Conservation (phyloP, 2,797 vertebrate species). For the Calcarius lapponicus region DNA sequence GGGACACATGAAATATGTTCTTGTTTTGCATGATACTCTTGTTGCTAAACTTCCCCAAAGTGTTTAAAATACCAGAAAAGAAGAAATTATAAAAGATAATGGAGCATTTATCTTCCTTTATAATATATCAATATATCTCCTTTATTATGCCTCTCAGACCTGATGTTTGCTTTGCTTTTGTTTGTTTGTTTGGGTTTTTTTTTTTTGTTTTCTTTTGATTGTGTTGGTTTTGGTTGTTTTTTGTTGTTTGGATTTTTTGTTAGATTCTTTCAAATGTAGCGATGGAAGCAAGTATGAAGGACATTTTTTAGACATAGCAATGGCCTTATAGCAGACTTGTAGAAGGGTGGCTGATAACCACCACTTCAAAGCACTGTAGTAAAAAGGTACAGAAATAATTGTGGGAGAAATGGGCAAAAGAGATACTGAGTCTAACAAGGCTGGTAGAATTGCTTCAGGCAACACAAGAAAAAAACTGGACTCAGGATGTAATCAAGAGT, state of each 20-base stretch:
- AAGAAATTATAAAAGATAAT: neutral
- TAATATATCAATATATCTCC: neutral
- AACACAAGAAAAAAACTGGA: neutral
- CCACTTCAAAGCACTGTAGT: neutral
- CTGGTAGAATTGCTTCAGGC: neutral
- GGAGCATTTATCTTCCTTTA: neutral
- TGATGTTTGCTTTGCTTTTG: neutral
- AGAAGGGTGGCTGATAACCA: neutral
- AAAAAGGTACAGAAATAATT: neutral
- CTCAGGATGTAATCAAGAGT: neutral
- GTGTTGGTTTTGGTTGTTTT: neutral
- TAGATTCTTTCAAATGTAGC: neutral
- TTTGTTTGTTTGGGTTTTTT: accelerated
- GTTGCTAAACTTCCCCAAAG: neutral
- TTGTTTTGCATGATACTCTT: neutral
- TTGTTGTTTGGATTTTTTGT: accelerated
- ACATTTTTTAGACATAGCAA: neutral
- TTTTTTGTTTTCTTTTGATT: neutral
- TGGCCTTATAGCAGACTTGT: neutral
- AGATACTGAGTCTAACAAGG: neutral
- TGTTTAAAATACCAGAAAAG: neutral
- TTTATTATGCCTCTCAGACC: neutral
- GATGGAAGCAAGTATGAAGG: neutral
- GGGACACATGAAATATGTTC: neutral
- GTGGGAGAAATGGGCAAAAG: neutral